Conservation (phyloP, 2,797 vertebrate species). For the Protonibea diacanthus region DNA sequence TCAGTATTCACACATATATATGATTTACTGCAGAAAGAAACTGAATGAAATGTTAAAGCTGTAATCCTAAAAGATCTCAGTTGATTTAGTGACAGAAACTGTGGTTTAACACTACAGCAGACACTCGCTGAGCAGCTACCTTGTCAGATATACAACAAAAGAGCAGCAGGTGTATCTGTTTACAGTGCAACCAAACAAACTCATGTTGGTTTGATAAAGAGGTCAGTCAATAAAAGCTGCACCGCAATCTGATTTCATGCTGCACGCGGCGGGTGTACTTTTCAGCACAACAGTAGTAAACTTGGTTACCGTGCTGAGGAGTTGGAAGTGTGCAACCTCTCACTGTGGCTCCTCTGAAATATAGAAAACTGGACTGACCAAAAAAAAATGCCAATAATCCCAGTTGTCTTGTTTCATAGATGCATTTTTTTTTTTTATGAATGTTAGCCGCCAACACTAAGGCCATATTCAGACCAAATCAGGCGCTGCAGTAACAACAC, state of each 20-base stretch:
- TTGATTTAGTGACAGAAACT: not conserved
- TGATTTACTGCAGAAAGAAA: slow-evolving; percentile 19
- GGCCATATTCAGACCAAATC: too few species aligned
- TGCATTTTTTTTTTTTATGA: too few species aligned
- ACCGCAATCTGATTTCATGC: slow-evolving; percentile 28
- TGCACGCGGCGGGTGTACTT: not conserved
- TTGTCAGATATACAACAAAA: not conserved
- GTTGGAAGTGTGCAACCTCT: not conserved
- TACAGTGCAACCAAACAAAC: slow-evolving; percentile 5
- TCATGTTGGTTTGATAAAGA: slow-evolving; percentile 30
- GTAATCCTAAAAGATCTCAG: not conserved
- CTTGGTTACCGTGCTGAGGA: not conserved
- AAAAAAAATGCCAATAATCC: not conserved
- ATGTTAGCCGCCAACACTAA: too few species aligned
- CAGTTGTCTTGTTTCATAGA: too few species aligned
- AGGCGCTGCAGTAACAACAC: too few species aligned
- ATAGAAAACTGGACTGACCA: not conserved
- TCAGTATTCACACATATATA: not conserved
- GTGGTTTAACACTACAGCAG: not conserved
- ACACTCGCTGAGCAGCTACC: not conserved
- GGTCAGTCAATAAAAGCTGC: slow-evolving; percentile 31
- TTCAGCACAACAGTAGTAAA: slow-evolving; percentile 9
- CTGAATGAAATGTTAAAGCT: not conserved
- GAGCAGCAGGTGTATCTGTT: slow-evolving; percentile 25
- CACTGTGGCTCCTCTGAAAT: not conserved